Evolutionary conservation across 2,888 invertebrate species (phyloP), one percentile per base, ranked within the genome.

Genomic region (Eugnorisma glareosa): DNA sequence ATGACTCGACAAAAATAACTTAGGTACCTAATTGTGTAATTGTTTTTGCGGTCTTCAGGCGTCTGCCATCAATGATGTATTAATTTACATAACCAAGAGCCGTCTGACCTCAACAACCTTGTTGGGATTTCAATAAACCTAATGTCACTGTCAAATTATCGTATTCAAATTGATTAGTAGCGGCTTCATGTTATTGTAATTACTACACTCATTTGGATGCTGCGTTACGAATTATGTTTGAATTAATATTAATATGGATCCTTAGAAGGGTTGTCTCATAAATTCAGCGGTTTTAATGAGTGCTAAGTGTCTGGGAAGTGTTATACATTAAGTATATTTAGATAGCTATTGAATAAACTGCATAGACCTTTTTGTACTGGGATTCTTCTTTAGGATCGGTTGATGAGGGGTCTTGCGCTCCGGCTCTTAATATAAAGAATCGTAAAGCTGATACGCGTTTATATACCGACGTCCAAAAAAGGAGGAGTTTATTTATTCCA

Each of bases 131-230:
- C 37, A 81, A 77, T 45, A 66, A 54, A 57, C 66, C 43, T 28
- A 66, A 68, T 35, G 68, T 57, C 51, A 66, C 2, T 72, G 68
- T 82, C 68, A 57, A 77, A 76, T 59, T 73, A 66, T 69, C 28
- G 13, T 54, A 82, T 82, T 68, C 63, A 81, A 82, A 81, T 82
- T 59, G 48, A 63, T 51, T 24, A 43, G 13, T 28, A 11, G n/a
- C 21, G 28, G 18, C 31, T 54, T 31, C 48, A 11, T 57, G 10
- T 57, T 45, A 61, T 59, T 45, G 15, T 48, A 59, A 48, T 68
- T 28, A 28, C 48, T 35, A 67, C 37, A 21, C 51, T 15, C 18
- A 79, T 80, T 80, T 68, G 74, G 43, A 37, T 10, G 4, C 1
- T 35, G 8, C 51, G 8, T 59, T 24, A n/a, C 24, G 11, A 59